A percentile compares a stretch with the other conserved stretches of the same genome.
Conservation (phyloP, 2,113 vertebrate genomes). For the Indri indri region DNA sequence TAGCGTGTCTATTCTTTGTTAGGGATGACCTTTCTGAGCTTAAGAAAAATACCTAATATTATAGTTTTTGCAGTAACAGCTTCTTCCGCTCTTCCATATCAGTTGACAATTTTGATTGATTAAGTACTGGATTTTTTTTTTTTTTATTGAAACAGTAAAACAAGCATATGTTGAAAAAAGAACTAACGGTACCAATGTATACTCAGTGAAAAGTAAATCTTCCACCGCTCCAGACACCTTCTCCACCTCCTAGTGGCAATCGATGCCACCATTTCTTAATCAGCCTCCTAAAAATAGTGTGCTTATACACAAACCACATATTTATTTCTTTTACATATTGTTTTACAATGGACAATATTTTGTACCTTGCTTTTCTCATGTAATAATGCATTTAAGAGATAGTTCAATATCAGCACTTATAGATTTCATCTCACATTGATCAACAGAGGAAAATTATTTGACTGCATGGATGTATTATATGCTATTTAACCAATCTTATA, state of each 20-base stretch:
- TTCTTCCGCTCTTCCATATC: background rate
- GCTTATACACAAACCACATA: background rate
- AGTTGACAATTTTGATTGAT: conserved; percentile 1
- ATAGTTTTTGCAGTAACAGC: background rate
- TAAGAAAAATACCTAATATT: background rate
- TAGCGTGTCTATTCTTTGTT: background rate
- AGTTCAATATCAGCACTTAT: background rate
- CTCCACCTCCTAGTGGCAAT: background rate
- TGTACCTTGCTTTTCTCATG: background rate
- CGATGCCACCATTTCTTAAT: background rate
- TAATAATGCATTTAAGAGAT: background rate
- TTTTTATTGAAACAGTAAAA: background rate
- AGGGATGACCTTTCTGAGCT: background rate
- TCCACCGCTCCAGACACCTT: background rate
- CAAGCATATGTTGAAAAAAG: background rate
- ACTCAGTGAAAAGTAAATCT: background rate
- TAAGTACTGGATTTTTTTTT: background rate
- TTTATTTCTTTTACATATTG: background rate
- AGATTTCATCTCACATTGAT: background rate
- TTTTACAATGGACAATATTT: background rate
- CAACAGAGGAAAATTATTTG: background rate
- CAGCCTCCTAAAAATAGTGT: background rate
- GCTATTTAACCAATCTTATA: background rate
- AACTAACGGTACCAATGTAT: background rate
- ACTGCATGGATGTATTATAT: background rate